phyloP scores from a whole-genome alignment of 2,888 invertebrate genomes.

The Amblyjoppa proteus region DNA sequence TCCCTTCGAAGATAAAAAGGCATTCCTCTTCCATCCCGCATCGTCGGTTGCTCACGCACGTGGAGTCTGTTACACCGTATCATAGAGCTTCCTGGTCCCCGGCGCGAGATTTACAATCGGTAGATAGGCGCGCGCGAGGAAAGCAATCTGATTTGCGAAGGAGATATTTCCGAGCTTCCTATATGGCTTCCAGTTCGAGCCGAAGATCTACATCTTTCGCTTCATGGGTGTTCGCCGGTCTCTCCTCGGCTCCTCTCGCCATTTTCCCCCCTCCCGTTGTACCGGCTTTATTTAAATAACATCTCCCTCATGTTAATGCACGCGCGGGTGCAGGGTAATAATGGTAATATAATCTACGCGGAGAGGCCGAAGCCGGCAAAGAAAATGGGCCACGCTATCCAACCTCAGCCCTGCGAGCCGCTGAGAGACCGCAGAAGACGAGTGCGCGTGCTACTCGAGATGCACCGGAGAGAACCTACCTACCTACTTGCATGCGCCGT shows the following conservation, averaged over 20 bases:
- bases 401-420: not conserved
- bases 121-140: conserved; percentile 19
- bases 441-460: conserved; percentile 30
- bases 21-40: not conserved
- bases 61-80: not conserved
- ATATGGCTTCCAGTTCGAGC: conserved; percentile 35
- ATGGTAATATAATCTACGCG: conserved; percentile 77
- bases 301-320: conserved; percentile 76
- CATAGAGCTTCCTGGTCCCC: conserved; percentile 30
- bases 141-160: conserved; percentile 24
- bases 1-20: not conserved
- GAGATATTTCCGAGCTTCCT: conserved; percentile 39
- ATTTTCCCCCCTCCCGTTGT: not conserved
- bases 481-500: conserved; percentile 37
- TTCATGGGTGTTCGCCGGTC: conserved; percentile 64
- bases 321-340: conserved; percentile 72
- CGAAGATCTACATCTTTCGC: conserved; percentile 69
- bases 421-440: conserved; percentile 13
- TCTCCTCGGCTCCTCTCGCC: conserved; percentile 45
- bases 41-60: conserved; percentile 12
- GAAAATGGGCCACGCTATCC: conserved; percentile 78
- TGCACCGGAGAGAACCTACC: not conserved
- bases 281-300: conserved; percentile 75
- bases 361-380: conserved; percentile 67
- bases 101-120: conserved; percentile 17